Evolutionary conservation across 1,140 invertebrate species (phyloP), one percentile per base, ranked within the genome.

Genomic region (Drosophila insularis): DNA sequence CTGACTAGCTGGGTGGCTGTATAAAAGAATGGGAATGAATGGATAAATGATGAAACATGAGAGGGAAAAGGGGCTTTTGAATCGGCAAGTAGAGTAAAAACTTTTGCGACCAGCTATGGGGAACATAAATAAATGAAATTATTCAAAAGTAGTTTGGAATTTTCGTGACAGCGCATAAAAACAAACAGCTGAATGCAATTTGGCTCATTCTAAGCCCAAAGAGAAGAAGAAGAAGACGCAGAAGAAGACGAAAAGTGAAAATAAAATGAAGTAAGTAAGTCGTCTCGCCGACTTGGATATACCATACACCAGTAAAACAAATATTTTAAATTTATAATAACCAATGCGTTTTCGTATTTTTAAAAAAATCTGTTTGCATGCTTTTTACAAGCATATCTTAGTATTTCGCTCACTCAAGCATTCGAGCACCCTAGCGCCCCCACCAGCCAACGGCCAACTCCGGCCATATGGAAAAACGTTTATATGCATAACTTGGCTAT

Each of bases 51-150:
- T 50, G 43, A 63, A 39, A 19, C 55, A 55, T 32, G 71, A 55
- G 56, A 50, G 60, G 60, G 65, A 62, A n/a, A n/a, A n/a, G 60
- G 53, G 59, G 69, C 59, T 40, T 63, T 63, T 59, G 43, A 68
- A 56, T 55, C 27, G 43, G 43, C 43, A 55, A 35, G 53, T 62
- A 63, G 61, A 79, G 71, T 43, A 55, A 72, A 72, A 86, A 86
- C 63, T 81, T 86, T 78, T 78, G 56, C 64, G 68, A 43, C 56
- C 32, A 40, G 68, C 80, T 68, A 76, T 68, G 64, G 78, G 61
- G 63, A 86, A 87, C 85, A 86, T 82, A 85, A 85, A 87, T 86
- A 79, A 87, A 86, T 82, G 80, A 87, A 79, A 82, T 86, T 82
- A 87, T 86, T 87, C 79, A 86, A 87, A 87, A 82, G 79, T 69